Base-by-base conservation (phyloP, 2,113 vertebrate species). In the Orientallactaga bullata region DNA sequence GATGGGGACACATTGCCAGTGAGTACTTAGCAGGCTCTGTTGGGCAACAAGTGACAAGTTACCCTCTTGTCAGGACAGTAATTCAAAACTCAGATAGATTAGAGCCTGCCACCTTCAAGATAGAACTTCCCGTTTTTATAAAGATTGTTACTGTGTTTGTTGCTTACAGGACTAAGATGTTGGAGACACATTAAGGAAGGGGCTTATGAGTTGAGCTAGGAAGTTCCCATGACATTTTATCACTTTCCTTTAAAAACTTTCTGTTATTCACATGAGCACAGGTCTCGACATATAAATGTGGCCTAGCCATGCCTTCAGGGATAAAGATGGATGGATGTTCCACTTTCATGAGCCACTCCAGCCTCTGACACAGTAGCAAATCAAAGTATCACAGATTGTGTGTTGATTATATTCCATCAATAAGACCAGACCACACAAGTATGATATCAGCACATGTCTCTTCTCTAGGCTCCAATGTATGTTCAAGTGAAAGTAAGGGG, bases 131-230 rank as follows among this genome's bases (percentile, higher is more conserved):
- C 32, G 6, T 61, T n/a, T 35, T 24, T 30, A 23, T 13, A 15
- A 76, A 78, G 76, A 55, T 18, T 13, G 30, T 23, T 10, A 28
- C 24, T 84, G 8, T 18, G 1, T 7, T 28, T 51, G 11, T 61
- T 21, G 11, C 16, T 24, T 24, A 35, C 51, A 85, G 9, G 24
- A 24, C 63, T 16, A 32, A 69, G 23, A 47, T 13, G 39, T 16
- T 11, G 3, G 20, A 68, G 5, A 5, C 9, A 2, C 32, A 7
- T 2, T 0, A 7, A 26, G 51, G n/a, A 1, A 4, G 7, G 1
- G 16, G 30, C 23, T 68, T 17, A 20, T 3, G 24, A 77, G 20
- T 23, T 3, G 26, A 42, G 12, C 35, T 65, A 28, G 18, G 5
- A 73, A 37, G 30, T 30, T 39, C 37, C 9, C 11, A 0, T 23